These are phyloP conservation scores for Heliconius ismenius DNA, from an alignment of 2,888 invertebrate genomes.

Conservation along the genomic window DNA sequence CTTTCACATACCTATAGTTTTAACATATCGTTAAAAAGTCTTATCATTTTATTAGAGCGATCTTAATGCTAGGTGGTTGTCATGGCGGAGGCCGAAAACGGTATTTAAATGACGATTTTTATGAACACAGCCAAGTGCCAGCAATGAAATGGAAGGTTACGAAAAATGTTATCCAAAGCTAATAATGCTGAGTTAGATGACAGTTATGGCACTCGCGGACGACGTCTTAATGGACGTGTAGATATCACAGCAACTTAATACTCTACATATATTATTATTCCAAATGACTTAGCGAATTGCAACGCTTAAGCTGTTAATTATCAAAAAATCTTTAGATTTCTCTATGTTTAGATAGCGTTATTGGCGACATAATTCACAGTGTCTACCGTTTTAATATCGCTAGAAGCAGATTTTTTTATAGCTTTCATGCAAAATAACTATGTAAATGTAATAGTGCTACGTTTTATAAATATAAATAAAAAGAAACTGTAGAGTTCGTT, in stretches of 20 bases:
- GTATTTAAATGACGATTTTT: conserved; percentile 19
- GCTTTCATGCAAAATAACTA: conserved; percentile 14
- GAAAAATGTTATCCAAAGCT: conserved; percentile 45
- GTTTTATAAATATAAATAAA: conserved; percentile 18
- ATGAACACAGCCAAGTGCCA: conserved; percentile 19
- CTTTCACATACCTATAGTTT: background rate
- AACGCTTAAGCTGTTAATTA: conserved; percentile 52
- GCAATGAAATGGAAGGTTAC: conserved; percentile 24
- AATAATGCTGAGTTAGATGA: conserved; percentile 61
- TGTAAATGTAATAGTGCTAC: conserved; percentile 4
- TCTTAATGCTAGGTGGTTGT: background rate
- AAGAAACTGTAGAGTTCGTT: conserved; percentile 1
- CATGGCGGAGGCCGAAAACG: background rate
- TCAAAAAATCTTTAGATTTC: conserved; percentile 53
- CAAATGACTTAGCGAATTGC: conserved; percentile 48
- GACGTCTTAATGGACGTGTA: conserved; percentile 57
- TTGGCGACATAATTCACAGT: conserved; percentile 42
- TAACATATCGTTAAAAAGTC: background rate
- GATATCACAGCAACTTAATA: conserved; percentile 54
- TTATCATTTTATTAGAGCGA: conserved; percentile 20
- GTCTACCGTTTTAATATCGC: conserved; percentile 19
- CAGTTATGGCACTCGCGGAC: conserved; percentile 56
- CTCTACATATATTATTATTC: conserved; percentile 56
- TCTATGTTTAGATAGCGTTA: conserved; percentile 57
- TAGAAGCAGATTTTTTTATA: conserved; percentile 3